A percentile compares a stretch with the other conserved stretches of the same genome.
Evolutionary conservation across 2,797 vertebrate species (phyloP).

Genomic region (Limnodromus scolopaceus): DNA sequence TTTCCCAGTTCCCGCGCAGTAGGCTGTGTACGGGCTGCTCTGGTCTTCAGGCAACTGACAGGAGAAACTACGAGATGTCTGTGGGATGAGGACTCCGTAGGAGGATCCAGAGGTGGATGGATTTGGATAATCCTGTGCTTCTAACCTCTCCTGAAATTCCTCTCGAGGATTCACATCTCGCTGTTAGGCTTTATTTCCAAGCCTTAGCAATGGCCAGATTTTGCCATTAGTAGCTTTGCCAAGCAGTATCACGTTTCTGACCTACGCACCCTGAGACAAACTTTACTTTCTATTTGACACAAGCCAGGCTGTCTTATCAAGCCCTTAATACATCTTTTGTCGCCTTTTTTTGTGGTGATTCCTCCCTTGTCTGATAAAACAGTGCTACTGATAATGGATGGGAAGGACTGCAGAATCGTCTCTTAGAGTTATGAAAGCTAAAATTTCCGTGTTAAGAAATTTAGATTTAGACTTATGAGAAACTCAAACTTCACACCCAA

Average conservation of each 20-base stretch:
- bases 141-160: neutral
- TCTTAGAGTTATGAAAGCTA: neutral
- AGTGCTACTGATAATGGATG: neutral
- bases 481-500: neutral
- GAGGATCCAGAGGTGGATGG: neutral
- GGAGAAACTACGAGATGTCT: neutral
- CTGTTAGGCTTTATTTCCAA: neutral
- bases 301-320: neutral
- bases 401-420: neutral
- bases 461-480: neutral
- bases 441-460: neutral
- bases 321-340: neutral
- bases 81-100: accelerated
- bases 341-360: neutral
- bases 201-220: neutral
- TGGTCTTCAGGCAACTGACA: neutral
- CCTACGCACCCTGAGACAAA: neutral
- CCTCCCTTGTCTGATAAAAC: neutral
- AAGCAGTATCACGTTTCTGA: neutral
- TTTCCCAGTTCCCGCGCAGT: neutral
- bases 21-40: neutral
- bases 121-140: neutral
- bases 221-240: neutral
- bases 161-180: neutral
- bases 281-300: neutral